phyloP scores from a whole-genome alignment of 2,888 invertebrate genomes.

The Epirrita christyi region DNA sequence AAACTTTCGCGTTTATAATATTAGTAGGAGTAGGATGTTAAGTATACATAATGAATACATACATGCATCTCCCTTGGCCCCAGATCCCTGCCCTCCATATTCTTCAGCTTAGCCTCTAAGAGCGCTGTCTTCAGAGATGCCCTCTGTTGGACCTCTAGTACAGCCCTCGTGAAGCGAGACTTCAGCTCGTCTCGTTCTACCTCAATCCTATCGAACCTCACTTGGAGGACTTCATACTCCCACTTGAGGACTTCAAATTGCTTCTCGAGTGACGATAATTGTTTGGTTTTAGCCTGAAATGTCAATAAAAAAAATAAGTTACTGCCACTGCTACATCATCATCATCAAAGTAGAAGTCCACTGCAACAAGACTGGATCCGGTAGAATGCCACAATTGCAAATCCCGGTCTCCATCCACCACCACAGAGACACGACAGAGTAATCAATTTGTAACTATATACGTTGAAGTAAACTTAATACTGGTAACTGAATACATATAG shows the following conservation, averaged over 20 bases:
- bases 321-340: too few species aligned
- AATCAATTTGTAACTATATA: too few species aligned
- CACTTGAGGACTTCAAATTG: constrained; percentile 86
- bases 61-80: constrained; percentile 86
- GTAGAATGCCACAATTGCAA: too few species aligned
- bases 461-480: too few species aligned
- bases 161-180: constrained; percentile 90
- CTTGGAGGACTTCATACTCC: constrained; percentile 89
- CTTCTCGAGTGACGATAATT: constrained; percentile 74
- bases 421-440: too few species aligned
- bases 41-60: neutral
- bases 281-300: constrained; percentile 83
- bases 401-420: too few species aligned
- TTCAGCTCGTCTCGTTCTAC: constrained; percentile 92
- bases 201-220: constrained; percentile 91
- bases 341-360: too few species aligned
- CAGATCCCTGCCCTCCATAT: constrained; percentile 86
- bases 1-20: too few species aligned
- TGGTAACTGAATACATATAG: constrained; percentile 37
- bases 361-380: too few species aligned
- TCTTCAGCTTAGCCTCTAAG: constrained; percentile 90
- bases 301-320: neutral
- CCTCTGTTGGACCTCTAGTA: constrained; percentile 95
- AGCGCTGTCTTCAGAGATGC: constrained; percentile 92
- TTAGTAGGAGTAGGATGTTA: too few species aligned